These are phyloP conservation scores for Acanthiza pusilla DNA, from an alignment of 2,797 vertebrate genomes.

Conservation along the genomic window DNA sequence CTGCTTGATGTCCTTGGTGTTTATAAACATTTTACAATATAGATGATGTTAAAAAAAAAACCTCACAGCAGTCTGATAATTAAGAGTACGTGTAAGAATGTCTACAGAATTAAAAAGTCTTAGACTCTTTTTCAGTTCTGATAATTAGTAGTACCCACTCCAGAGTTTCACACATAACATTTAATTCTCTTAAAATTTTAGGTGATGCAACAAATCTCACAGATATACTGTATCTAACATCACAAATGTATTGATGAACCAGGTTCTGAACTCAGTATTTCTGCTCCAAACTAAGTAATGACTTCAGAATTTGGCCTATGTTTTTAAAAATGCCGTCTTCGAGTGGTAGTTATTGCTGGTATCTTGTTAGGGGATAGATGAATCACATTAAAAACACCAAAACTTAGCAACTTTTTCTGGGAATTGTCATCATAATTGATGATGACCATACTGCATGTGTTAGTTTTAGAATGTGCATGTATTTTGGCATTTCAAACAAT, in stretches of 20 bases:
- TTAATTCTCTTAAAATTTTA: not conserved
- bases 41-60: not conserved
- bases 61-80: not conserved
- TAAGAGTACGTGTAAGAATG: not conserved
- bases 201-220: not conserved
- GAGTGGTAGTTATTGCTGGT: not conserved
- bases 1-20: not conserved
- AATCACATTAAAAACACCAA: not conserved
- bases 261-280: not conserved
- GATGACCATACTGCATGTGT: not conserved
- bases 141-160: not conserved
- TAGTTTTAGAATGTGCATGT: not conserved
- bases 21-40: not conserved
- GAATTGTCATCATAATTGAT: not conserved
- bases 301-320: not conserved
- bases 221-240: not conserved
- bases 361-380: not conserved
- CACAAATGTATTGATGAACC: not conserved
- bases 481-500: not conserved
- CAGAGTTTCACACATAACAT: not conserved
- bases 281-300: not conserved
- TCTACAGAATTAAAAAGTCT: not conserved
- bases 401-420: not conserved
- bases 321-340: not conserved
- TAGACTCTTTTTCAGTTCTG: not conserved